phyloP scores from a whole-genome alignment of 2,888 invertebrate genomes.

The Caenorhabditis sp. region DNA sequence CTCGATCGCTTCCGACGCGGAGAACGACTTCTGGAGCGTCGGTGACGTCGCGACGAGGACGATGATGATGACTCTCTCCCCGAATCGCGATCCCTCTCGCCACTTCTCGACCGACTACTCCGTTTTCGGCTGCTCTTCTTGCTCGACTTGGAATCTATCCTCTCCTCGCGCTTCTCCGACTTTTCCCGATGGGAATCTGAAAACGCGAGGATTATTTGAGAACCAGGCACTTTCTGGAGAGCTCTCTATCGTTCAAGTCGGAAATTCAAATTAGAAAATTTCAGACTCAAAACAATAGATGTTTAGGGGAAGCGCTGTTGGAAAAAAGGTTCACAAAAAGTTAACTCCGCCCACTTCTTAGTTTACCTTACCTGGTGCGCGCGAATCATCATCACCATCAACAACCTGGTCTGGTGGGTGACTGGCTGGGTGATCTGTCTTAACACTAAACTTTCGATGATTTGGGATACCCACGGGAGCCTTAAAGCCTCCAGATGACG shows the following conservation, averaged over 20 bases:
- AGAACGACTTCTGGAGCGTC: conserved; percentile 42
- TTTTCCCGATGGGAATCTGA: conserved; percentile 25
- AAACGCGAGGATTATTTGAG: conserved; percentile 15
- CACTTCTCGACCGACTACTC: conserved; percentile 17
- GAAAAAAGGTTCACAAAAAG: conserved; percentile 27
- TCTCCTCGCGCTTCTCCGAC: not conserved
- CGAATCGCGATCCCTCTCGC: conserved; percentile 9
- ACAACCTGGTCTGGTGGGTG: conserved; percentile 20
- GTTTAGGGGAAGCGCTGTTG: not conserved
- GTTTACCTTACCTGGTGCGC: conserved; percentile 52
- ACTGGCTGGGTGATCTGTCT: conserved; percentile 46
- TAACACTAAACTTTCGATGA: conserved; percentile 68
- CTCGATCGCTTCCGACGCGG: conserved; percentile 23
- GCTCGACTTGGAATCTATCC: not conserved
- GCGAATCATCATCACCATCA: conserved; percentile 36
- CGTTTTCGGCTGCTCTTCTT: conserved; percentile 17
- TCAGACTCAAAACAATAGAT: too few relatives aligned
- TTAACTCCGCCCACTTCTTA: not conserved
- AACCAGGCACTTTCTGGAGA: too few relatives aligned
- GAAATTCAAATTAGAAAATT: too few relatives aligned
- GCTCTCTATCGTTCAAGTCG: too few relatives aligned
- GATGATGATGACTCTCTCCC: not conserved
- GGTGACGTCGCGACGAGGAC: conserved; percentile 8
- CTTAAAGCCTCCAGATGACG: conserved; percentile 53
- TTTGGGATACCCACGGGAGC: conserved; percentile 71